A percentile compares a stretch with the other conserved stretches of the same genome.
Conservation (phyloP, 2,797 vertebrate species). For the Spatula clypeata region DNA sequence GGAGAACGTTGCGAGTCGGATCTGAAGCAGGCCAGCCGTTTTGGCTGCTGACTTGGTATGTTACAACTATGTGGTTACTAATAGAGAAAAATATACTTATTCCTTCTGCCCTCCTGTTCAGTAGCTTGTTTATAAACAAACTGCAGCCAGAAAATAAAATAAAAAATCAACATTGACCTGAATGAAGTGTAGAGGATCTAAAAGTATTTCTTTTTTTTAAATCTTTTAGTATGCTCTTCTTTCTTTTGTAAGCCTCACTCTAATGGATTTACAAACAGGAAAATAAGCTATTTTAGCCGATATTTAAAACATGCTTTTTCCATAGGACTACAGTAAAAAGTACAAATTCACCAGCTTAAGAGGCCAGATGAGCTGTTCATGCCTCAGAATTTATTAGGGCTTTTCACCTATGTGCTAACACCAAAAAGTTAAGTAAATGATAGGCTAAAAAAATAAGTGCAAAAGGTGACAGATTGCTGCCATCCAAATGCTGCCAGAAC, state of each 20-base stretch:
- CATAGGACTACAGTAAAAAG: not conserved
- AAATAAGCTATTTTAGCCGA: not conserved
- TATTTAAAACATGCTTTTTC: not conserved
- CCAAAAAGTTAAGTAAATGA: not conserved
- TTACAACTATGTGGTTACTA: not conserved
- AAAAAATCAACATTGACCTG: not conserved
- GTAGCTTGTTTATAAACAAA: not conserved
- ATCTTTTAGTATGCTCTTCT: not conserved
- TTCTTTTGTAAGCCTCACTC: not conserved
- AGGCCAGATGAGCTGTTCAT: not conserved
- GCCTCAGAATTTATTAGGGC: not conserved
- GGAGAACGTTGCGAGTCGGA: not conserved
- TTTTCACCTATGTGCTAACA: not conserved
- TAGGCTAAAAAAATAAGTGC: not conserved
- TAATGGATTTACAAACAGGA: constrained; percentile 29
- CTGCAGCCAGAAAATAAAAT: not conserved
- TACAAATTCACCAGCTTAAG: not conserved
- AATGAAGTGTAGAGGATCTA: not conserved
- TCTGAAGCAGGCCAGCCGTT: not conserved
- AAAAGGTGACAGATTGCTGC: not conserved
- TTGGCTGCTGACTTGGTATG: not conserved
- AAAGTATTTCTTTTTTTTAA: not conserved
- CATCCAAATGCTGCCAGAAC: not conserved
- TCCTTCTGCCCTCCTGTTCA: not conserved
- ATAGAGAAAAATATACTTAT: not conserved